A percentile compares a stretch with the other conserved stretches of the same genome.
Conservation (phyloP, 2,113 vertebrate genomes). For the Siniperca chuatsi region DNA sequence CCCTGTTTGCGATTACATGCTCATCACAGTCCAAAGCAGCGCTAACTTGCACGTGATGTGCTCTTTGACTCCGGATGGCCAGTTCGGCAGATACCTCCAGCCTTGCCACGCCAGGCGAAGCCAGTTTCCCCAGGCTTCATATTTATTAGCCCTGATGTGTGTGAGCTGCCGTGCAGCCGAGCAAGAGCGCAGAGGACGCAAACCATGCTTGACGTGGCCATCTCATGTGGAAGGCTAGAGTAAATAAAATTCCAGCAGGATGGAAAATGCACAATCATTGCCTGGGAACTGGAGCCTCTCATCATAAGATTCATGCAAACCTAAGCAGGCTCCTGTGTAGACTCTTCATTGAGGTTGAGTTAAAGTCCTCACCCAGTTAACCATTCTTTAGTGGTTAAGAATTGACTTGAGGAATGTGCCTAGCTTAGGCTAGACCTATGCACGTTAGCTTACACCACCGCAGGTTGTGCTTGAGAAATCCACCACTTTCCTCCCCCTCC, state of each 20-base stretch:
- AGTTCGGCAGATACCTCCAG: constrained; percentile 62
- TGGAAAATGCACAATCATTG: constrained; percentile 78
- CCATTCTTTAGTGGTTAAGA: constrained; percentile 67
- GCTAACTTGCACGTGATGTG: constrained; percentile 45
- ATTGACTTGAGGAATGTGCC: constrained; percentile 60
- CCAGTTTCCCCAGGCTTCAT: constrained; percentile 64
- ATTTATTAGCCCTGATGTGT: constrained; percentile 76
- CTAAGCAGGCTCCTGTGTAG: constrained; percentile 50
- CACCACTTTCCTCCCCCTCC: constrained; percentile 42
- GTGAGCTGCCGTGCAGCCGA: constrained; percentile 70
- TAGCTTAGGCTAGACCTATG: constrained; percentile 20
- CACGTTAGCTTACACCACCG: constrained; percentile 28
- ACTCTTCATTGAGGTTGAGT: constrained; percentile 38
- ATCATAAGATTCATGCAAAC: constrained; percentile 63
- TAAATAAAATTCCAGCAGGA: constrained; percentile 78
- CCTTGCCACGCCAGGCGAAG: constrained; percentile 37
- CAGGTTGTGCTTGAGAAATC: constrained; percentile 63
- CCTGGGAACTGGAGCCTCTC: constrained; percentile 63
- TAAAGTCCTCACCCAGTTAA: constrained; percentile 61
- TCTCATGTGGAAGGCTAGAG: constrained; percentile 82
- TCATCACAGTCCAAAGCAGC: constrained; percentile 61
- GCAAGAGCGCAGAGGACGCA: constrained; percentile 71
- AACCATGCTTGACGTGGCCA: constrained; percentile 79
- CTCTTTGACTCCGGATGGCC: constrained; percentile 52
- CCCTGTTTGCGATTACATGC: constrained; percentile 54